Evolutionary conservation across 2,888 invertebrate species (phyloP).

Genomic region (Tachina fera): DNA sequence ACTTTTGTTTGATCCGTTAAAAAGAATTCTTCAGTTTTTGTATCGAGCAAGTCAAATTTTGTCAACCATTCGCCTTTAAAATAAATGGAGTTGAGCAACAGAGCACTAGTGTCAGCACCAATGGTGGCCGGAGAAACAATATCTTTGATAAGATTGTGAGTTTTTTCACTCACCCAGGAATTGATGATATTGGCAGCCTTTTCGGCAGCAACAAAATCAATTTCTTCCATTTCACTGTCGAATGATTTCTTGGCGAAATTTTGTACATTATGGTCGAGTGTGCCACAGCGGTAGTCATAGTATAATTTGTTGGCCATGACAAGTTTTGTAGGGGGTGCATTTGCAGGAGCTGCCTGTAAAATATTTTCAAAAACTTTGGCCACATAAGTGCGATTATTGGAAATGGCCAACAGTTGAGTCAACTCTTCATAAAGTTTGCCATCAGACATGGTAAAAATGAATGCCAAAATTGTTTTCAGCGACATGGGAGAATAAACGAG

Average conservation of each 20-base stretch:
- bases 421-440: conserved; percentile 81
- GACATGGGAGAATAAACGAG: conserved; percentile 83
- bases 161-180: conserved; percentile 76
- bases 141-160: conserved; percentile 74
- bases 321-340: conserved; percentile 65
- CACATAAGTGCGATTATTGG: background rate
- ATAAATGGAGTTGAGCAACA: conserved; percentile 92
- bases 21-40: conserved; percentile 85
- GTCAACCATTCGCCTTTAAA: conserved; percentile 92
- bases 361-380: conserved; percentile 69
- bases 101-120: conserved; percentile 84
- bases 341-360: conserved; percentile 1
- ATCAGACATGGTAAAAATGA: conserved; percentile 88
- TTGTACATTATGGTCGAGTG: conserved; percentile 54
- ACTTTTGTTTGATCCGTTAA: conserved; percentile 83
- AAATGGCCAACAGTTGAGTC: conserved; percentile 71
- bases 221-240: conserved; percentile 73
- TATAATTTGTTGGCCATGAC: conserved; percentile 77
- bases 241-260: conserved; percentile 71
- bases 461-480: conserved; percentile 87
- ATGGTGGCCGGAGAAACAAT: conserved; percentile 74
- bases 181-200: conserved; percentile 84
- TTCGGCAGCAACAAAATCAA: conserved; percentile 78
- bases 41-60: conserved; percentile 76
- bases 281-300: conserved; percentile 71